These are phyloP conservation scores for Andrena fulva DNA, from an alignment of 2,888 invertebrate species.

Conservation along the genomic window DNA sequence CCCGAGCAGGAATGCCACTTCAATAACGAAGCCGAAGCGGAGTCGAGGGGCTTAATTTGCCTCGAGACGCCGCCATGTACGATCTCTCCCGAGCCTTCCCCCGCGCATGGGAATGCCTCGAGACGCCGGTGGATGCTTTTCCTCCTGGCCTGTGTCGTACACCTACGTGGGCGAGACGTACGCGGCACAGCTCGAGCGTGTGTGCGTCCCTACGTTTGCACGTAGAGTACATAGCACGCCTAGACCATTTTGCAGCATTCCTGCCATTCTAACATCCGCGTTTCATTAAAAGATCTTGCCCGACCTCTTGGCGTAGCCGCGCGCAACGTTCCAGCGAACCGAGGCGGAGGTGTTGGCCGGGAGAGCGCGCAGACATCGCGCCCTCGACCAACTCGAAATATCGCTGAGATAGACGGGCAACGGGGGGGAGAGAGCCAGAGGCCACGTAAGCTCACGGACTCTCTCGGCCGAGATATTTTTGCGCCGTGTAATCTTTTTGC, in stretches of 20 bases:
- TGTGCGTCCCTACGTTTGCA: slow-evolving; percentile 24
- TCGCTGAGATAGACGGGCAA: not conserved
- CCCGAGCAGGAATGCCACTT: slow-evolving; percentile 71
- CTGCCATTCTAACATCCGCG: slow-evolving; percentile 81
- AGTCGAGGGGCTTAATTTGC: slow-evolving; percentile 77
- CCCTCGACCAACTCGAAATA: slow-evolving; percentile 24
- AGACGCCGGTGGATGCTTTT: slow-evolving; percentile 52
- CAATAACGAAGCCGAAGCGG: slow-evolving; percentile 74
- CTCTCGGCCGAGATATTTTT: slow-evolving; percentile 49
- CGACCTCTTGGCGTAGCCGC: slow-evolving; percentile 54
- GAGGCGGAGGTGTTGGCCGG: slow-evolving; percentile 1
- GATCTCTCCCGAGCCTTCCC: slow-evolving; percentile 39
- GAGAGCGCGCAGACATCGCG: slow-evolving; percentile 13
- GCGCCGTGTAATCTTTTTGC: slow-evolving; percentile 54
- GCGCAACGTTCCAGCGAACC: slow-evolving; percentile 9
- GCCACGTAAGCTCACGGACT: slow-evolving; percentile 39
- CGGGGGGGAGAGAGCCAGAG: slow-evolving; percentile 4
- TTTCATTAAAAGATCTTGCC: slow-evolving; percentile 81
- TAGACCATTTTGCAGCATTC: slow-evolving; percentile 81
- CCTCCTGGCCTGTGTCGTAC: slow-evolving; percentile 11
- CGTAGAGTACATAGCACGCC: slow-evolving; percentile 70
- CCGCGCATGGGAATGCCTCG: slow-evolving; percentile 20
- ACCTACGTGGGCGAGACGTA: not conserved
- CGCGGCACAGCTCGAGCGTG: slow-evolving; percentile 32
- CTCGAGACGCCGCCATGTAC: slow-evolving; percentile 67